Conservation (phyloP, 1,140 invertebrate genomes). For the Panulirus ornatus region DNA sequence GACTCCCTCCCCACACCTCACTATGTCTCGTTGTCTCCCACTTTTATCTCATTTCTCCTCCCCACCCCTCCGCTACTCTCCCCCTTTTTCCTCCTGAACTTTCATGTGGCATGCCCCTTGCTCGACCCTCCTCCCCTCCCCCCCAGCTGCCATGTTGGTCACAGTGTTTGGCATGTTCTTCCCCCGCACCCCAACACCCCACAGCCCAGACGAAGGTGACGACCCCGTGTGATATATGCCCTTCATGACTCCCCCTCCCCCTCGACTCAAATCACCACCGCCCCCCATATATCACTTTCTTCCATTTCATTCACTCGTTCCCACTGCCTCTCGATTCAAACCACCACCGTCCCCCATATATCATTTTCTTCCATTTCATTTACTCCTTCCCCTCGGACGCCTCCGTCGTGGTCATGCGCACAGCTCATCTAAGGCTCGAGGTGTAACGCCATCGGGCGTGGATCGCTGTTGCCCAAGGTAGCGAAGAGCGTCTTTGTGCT, state of each 20-base stretch:
- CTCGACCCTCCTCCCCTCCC: neutral
- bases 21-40: too few relatives aligned
- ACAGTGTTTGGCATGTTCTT: neutral
- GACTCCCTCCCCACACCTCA: too few relatives aligned
- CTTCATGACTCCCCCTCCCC: neutral
- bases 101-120: neutral
- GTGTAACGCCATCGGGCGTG: too few relatives aligned
- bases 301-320: neutral
- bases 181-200: neutral
- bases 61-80: neutral
- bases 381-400: neutral
- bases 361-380: neutral
- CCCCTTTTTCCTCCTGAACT: neutral
- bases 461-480: too few relatives aligned
- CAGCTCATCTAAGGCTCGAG: neutral
- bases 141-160: too few relatives aligned
- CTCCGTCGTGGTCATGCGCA: neutral
- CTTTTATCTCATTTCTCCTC: neutral
- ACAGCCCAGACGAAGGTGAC: too few relatives aligned
- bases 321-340: too few relatives aligned
- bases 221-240: neutral
- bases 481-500: too few relatives aligned
- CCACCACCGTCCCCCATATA: too few relatives aligned
- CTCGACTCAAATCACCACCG: too few relatives aligned
- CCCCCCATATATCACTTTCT: neutral